Conservation (phyloP, 2,888 invertebrate species). For the Julus scandinavius region DNA sequence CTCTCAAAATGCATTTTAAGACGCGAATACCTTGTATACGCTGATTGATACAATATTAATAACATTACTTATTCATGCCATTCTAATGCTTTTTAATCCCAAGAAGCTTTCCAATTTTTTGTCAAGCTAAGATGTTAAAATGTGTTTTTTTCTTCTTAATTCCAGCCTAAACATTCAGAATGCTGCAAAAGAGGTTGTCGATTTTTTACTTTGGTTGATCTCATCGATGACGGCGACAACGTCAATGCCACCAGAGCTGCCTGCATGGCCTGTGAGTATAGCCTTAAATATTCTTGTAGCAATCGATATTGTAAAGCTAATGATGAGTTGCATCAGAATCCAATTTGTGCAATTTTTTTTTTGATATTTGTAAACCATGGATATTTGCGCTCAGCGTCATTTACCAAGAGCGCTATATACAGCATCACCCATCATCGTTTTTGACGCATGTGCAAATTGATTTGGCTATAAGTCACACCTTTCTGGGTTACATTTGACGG, state of each 20-base stretch:
- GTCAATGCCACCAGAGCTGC: constrained; percentile 62
- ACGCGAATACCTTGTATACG: background rate
- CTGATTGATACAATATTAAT: background rate
- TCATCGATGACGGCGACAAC: constrained; percentile 61
- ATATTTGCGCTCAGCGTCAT: no score
- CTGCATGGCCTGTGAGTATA: constrained; percentile 62
- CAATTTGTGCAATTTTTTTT: no score
- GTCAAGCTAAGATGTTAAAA: background rate
- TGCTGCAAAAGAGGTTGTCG: constrained; percentile 63
- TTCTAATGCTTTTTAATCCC: background rate
- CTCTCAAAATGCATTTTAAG: background rate
- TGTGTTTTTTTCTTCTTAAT: constrained; percentile 56
- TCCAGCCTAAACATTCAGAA: constrained; percentile 61
- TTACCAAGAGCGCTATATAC: no score
- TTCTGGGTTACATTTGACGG: no score
- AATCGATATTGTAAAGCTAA: background rate
- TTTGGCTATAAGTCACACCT: no score
- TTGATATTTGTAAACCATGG: no score
- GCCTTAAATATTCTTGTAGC: background rate
- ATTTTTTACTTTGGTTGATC: constrained; percentile 63
- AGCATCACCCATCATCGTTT: no score
- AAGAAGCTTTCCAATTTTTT: background rate
- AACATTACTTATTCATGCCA: background rate
- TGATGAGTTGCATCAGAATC: no score
- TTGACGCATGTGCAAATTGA: no score